Percentiles rank a stretch among this genome's conserved stretches.
phyloP scores from a whole-genome alignment of 2,888 invertebrate species.

The Aelia acuminata region DNA sequence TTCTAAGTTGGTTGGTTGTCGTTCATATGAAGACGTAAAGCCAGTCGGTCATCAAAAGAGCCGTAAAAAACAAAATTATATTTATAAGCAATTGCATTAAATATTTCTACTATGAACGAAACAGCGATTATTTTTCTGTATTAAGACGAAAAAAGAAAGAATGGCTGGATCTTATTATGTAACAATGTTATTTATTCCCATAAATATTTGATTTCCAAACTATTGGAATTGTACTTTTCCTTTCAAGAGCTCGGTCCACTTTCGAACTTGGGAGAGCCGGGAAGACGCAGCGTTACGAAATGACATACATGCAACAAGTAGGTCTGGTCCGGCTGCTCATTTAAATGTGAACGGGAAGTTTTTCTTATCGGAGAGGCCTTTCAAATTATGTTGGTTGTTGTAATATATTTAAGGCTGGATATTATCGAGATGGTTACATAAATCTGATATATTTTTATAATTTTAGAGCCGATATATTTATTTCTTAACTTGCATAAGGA shows the following conservation, averaged over 20 bases:
- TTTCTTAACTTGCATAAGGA: too few relatives aligned
- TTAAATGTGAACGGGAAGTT: conserved; percentile 37
- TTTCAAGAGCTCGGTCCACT: not conserved
- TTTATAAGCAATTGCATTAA: too few relatives aligned
- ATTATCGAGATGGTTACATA: not conserved
- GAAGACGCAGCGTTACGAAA: not conserved
- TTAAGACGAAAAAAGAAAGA: too few relatives aligned
- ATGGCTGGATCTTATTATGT: too few relatives aligned
- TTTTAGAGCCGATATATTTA: too few relatives aligned
- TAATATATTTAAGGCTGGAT: not conserved
- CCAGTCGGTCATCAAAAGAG: too few relatives aligned
- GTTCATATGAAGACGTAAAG: too few relatives aligned
- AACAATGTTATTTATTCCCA: not conserved
- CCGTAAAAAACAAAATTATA: too few relatives aligned
- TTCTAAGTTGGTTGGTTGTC: too few relatives aligned
- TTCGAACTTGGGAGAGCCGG: not conserved
- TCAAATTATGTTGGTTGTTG: not conserved
- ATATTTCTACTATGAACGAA: too few relatives aligned
- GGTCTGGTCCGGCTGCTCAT: not conserved
- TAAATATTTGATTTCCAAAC: not conserved
- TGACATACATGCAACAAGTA: not conserved
- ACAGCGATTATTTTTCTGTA: too few relatives aligned
- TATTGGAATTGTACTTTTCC: not conserved
- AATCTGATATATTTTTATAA: not conserved
- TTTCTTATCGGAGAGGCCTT: not conserved